Evolutionary conservation across 2,797 vertebrate genomes (phyloP), one percentile per base, ranked within the genome.

Genomic region (Geotrypetes seraphini): DNA sequence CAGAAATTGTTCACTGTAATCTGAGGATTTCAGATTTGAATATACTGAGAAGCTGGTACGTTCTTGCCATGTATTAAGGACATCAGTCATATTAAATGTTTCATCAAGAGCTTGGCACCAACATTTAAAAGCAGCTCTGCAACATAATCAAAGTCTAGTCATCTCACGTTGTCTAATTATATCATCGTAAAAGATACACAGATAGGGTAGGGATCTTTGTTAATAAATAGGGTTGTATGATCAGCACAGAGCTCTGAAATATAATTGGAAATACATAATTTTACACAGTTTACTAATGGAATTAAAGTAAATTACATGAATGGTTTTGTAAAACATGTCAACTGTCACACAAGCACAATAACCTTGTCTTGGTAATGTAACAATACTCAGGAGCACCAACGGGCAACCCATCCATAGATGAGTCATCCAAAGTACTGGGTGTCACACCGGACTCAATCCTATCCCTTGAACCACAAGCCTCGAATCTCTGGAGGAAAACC

Each of bases 101-200:
- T 75, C 68, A 54, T 97, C 91, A 38, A 97, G 65, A 56, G 87
- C 92, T 71, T 88, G 85, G 53, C 73, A 83, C 94, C 94, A 99
- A 33, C 44, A 84, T 39, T 79, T 85, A 46, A 83, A 84, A 53
- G 93, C 88, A 50, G 74, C 70, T 67, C 96, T 97, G 53, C 19
- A 66, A 73, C 16, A 60, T 31, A 71, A n/a, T 34, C 54, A 25
- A 55, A 51, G 38, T 1, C 2, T n/a, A 21, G 20, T 24, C 13
- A 36, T 40, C n/a, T n/a, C 40, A 34, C 28, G 36, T 22, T 38
- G 22, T 35, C 60, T 56, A 50, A 47, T 60, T 63, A 57, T 67
- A 42, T 30, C 12, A 16, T 46, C 47, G 23, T 3, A 22, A 15
- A 43, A 46, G 41, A 9, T 12, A 25, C 53, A 43, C 55, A 63